phyloP scores from a whole-genome alignment of 1,140 invertebrate species.

The Drosophila sucinea region DNA sequence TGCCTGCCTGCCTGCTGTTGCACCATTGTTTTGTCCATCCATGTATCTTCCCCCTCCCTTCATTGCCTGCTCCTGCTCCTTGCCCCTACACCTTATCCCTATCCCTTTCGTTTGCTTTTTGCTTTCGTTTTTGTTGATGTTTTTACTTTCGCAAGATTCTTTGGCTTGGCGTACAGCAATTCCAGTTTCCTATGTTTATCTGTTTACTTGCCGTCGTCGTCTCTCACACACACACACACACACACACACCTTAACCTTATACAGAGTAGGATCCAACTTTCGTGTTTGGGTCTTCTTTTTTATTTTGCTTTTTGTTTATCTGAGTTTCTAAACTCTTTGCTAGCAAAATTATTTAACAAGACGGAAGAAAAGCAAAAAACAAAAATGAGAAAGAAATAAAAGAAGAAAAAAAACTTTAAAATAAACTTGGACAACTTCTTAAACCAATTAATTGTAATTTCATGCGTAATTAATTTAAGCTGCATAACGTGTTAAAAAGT shows the following conservation, averaged over 20 bases:
- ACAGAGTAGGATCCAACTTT: conserved; percentile 1
- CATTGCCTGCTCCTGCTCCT: not conserved
- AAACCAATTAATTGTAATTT: conserved; percentile 80
- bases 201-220: conserved; percentile 50
- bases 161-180: conserved; percentile 35
- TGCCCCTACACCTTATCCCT: not conserved
- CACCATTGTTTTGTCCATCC: conserved; percentile 60
- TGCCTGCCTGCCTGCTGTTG: not conserved
- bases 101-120: conserved; percentile 20
- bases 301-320: conserved; percentile 69
- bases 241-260: not conserved
- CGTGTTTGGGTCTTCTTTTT: not conserved
- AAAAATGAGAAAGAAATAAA: not conserved
- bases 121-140: conserved; percentile 71
- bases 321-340: conserved; percentile 70
- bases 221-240: not conserved
- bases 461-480: conserved; percentile 79
- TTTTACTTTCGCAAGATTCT: conserved; percentile 72
- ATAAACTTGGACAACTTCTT: conserved; percentile 69
- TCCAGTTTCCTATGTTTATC: conserved; percentile 47
- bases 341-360: conserved; percentile 17
- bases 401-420: conserved; percentile 61
- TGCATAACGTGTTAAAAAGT: conserved; percentile 69
- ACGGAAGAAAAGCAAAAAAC: not conserved
- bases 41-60: conserved; percentile 9